Conservation (phyloP, 2,113 vertebrate species). For the Rhinolophus ferrumequinum region DNA sequence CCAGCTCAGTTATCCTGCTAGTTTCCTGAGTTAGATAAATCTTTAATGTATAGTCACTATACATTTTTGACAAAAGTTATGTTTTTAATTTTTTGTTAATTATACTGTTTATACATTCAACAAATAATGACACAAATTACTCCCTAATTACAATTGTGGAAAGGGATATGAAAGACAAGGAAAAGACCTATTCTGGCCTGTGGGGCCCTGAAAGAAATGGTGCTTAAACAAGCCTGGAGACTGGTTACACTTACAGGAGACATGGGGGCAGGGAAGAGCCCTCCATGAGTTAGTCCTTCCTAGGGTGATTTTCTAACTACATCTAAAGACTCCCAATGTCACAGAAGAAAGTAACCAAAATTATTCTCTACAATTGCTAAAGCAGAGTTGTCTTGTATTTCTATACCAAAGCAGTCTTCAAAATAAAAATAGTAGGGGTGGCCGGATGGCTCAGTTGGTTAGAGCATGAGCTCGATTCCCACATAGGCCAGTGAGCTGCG, state of each 20-base stretch:
- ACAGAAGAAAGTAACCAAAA: not conserved
- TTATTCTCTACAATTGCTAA: not conserved
- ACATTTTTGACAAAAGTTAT: not conserved
- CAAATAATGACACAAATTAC: not conserved
- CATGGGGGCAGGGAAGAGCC: not conserved
- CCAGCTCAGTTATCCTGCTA: not conserved
- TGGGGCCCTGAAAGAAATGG: not conserved
- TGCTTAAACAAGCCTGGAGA: not conserved
- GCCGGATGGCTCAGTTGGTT: too few species aligned
- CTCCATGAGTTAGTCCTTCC: not conserved
- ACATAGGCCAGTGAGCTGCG: too few species aligned
- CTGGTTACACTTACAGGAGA: not conserved
- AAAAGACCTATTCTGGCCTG: not conserved
- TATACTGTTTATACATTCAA: not conserved
- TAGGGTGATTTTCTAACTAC: not conserved
- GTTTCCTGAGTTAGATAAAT: not conserved
- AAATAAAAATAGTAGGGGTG: slow-evolving; percentile 8
- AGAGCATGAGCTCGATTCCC: too few species aligned
- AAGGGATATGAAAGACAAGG: not conserved
- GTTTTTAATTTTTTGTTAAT: not conserved
- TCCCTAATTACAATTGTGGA: not conserved
- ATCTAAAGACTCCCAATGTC: not conserved
- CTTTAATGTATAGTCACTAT: not conserved
- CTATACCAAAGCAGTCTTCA: not conserved
- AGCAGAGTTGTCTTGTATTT: not conserved